A percentile compares a stretch with the other conserved stretches of the same genome.
These are phyloP conservation scores for Bothrops alternatus DNA, from an alignment of 2,797 vertebrate genomes.

Conservation along the genomic window DNA sequence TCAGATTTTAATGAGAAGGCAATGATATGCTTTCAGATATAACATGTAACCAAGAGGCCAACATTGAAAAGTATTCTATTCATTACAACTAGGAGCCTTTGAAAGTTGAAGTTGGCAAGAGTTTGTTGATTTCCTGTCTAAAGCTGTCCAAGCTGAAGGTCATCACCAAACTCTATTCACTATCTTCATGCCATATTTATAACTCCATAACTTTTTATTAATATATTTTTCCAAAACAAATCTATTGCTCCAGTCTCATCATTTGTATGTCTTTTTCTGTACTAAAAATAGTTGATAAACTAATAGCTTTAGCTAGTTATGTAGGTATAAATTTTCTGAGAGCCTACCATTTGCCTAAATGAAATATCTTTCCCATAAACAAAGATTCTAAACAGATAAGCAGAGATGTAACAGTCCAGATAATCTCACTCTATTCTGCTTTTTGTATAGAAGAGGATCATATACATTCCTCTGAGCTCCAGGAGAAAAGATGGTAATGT, in stretches of 20 bases:
- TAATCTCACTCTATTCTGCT: neutral
- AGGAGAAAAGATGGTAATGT: neutral
- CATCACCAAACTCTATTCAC: neutral
- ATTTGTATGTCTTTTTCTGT: neutral
- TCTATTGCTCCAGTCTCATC: neutral
- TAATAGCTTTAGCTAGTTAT: neutral
- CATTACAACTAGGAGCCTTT: neutral
- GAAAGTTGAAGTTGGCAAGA: neutral
- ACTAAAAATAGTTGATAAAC: neutral
- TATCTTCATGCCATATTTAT: neutral
- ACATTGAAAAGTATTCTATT: neutral
- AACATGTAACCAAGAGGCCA: neutral
- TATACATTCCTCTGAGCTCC: neutral
- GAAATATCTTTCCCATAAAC: neutral
- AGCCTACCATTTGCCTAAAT: neutral
- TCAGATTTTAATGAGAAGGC: neutral
- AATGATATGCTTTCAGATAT: neutral
- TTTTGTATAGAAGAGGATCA: neutral
- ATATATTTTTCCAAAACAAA: neutral
- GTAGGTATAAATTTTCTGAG: neutral
- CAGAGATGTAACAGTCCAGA: neutral
- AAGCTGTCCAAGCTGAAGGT: neutral
- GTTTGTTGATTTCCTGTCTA: too few relatives aligned
- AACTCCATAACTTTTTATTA: neutral
- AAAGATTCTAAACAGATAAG: neutral